phyloP scores from a whole-genome alignment of 2,113 vertebrate genomes.

The Corythoichthys haematopterus region DNA sequence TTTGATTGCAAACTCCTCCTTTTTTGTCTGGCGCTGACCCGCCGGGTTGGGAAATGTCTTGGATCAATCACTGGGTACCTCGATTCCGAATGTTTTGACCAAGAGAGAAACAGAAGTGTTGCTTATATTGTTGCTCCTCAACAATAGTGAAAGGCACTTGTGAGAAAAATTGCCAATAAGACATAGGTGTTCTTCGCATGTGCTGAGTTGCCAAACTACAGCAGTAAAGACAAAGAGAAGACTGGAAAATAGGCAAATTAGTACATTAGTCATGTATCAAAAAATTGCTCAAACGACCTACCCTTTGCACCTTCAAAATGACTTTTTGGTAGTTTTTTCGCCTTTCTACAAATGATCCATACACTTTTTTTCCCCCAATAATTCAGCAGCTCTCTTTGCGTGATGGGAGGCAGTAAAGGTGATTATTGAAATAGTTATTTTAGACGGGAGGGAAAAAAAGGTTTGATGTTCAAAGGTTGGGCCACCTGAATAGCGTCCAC shows the following conservation, averaged over 20 bases:
- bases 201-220: no score
- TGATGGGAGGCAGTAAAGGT: constrained; percentile 35
- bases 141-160: no score
- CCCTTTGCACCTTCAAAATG: constrained; percentile 36
- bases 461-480: constrained; percentile 59
- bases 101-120: not conserved
- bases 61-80: constrained; percentile 10
- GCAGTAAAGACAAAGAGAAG: not conserved
- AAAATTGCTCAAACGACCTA: not conserved
- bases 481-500: constrained; percentile 53
- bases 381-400: constrained; percentile 31
- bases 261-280: not conserved
- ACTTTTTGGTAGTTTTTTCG: constrained; percentile 42
- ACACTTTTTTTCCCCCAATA: constrained; percentile 20
- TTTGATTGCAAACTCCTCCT: constrained; percentile 48
- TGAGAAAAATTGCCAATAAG: no score
- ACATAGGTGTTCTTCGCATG: no score
- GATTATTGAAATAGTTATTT: constrained; percentile 48
- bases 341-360: constrained; percentile 31
- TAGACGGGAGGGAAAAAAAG: not conserved
- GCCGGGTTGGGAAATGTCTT: constrained; percentile 11
- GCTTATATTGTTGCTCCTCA: not conserved
- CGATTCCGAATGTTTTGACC: constrained; percentile 1
- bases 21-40: constrained; percentile 29
- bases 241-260: not conserved